Conservation (phyloP, 2,113 vertebrate genomes). For the Pipra filicauda region DNA sequence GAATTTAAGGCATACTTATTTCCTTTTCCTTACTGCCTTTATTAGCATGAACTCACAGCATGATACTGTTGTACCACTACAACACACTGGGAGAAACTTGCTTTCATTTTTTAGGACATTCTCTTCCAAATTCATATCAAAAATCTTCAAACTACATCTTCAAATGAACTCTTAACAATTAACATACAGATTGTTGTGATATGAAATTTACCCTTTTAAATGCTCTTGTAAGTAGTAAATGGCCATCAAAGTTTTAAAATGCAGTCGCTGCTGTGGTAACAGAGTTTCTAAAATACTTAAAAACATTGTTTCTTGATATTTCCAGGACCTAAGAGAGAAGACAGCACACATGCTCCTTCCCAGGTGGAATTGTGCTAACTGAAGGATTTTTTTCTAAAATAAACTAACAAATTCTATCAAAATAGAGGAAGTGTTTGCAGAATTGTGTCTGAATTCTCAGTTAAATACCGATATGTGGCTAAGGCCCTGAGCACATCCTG, state of each 20-base stretch:
- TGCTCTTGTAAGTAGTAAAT: background rate
- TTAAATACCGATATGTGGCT: background rate
- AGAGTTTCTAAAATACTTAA: background rate
- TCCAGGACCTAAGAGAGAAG: background rate
- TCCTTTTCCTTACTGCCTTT: background rate
- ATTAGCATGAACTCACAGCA: background rate
- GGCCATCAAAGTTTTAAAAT: background rate
- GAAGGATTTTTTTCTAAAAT: background rate
- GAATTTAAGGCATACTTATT: background rate
- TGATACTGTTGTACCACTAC: background rate
- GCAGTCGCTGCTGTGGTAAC: background rate
- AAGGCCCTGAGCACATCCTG: background rate
- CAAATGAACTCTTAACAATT: background rate
- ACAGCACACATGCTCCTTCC: background rate
- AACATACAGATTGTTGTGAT: background rate
- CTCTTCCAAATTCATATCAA: background rate
- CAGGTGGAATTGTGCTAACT: background rate
- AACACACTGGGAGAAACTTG: background rate
- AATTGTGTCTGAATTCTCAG: background rate
- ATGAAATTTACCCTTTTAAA: background rate
- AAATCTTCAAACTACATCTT: background rate
- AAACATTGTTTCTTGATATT: background rate
- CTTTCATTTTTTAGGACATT: background rate
- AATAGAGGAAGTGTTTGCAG: background rate
- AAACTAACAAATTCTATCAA: background rate